Base-by-base conservation (phyloP, 2,888 invertebrate genomes). In the Drosophila ezoana region DNA sequence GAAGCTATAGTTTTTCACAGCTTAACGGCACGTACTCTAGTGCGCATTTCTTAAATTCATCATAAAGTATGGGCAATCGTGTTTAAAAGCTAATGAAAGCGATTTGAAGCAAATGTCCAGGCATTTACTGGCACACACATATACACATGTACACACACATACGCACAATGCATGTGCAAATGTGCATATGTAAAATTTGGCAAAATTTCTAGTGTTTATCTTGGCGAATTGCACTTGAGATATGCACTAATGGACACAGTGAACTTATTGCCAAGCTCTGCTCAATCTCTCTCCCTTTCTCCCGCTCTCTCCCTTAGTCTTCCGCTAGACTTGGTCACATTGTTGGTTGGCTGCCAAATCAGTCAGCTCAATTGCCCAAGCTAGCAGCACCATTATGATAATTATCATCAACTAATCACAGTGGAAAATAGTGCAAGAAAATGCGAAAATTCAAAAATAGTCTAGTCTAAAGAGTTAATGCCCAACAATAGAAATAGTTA, bases 321-420 rank as follows among this genome's bases (percentile, higher is more conserved):
- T 11, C 33, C 14, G 14, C 16, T 14, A 14, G 23, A 9, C 37
- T 28, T 16, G n/a, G 23, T 20, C 45, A 18, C 20, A 49, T 38
- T 41, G 16, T 52, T 73, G 65, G 60, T 51, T 73, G 45, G 33
- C 59, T 65, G 65, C 60, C 72, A 71, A 71, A 59, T 77, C 74
- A 77, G 70, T 81, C 61, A 63, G 79, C 64, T 58, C 62, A 60
- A 81, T 71, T 81, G 71, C 67, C 52, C 53, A 45, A 56, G 69
- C 47, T 28, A 32, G 58, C 60, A 62, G 68, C 61, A 73, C 62
- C 70, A 66, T 71, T 53, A 52, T 54, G 62, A 60, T 77, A 80
- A 80, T 80, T 80, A 80, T 74, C 75, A 63, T 65, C 51, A 65
- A 65, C 69, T 58, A 56, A 62, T 64, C 28, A 33, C 41, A 48